Evolutionary conservation across 1,140 invertebrate genomes (phyloP).

Genomic region (Dryas iulia): DNA sequence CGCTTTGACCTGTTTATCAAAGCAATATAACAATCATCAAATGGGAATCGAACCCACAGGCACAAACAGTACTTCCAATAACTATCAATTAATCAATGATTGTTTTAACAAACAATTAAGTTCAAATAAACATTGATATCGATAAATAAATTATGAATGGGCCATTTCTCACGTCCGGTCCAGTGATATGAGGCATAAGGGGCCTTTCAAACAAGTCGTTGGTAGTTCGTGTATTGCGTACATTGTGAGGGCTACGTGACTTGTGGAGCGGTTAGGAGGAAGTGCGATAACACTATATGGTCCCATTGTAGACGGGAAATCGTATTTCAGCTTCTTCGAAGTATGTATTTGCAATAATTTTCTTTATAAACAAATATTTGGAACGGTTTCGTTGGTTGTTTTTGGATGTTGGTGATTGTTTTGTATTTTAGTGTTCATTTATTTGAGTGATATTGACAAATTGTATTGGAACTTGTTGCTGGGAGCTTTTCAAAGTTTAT

Average conservation of each 20-base stretch:
- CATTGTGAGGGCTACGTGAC: slow-evolving; percentile 45
- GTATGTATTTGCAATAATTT: background rate
- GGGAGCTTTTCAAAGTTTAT: no score
- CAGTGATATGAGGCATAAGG: slow-evolving; percentile 35
- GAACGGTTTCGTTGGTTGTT: background rate
- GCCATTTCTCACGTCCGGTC: slow-evolving; percentile 37
- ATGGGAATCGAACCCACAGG: no score
- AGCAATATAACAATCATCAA: no score
- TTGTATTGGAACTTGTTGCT: no score
- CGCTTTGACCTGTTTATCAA: no score
- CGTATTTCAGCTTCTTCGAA: slow-evolving; percentile 20
- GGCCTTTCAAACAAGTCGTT: background rate
- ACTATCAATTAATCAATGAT: slow-evolving; percentile 18
- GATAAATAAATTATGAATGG: slow-evolving; percentile 20
- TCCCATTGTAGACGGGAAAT: slow-evolving; percentile 32
- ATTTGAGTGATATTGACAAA: no score
- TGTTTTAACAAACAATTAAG: background rate
- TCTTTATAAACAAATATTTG: slow-evolving; percentile 4
- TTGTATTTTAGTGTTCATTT: no score
- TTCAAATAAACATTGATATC: slow-evolving; percentile 28
- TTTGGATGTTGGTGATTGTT: no score
- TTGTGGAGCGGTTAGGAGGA: slow-evolving; percentile 32
- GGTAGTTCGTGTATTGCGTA: slow-evolving; percentile 20
- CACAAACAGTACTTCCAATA: background rate
- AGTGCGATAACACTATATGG: slow-evolving; percentile 41